phyloP scores from a whole-genome alignment of 1,140 invertebrate species.

The Aricia agestis region DNA sequence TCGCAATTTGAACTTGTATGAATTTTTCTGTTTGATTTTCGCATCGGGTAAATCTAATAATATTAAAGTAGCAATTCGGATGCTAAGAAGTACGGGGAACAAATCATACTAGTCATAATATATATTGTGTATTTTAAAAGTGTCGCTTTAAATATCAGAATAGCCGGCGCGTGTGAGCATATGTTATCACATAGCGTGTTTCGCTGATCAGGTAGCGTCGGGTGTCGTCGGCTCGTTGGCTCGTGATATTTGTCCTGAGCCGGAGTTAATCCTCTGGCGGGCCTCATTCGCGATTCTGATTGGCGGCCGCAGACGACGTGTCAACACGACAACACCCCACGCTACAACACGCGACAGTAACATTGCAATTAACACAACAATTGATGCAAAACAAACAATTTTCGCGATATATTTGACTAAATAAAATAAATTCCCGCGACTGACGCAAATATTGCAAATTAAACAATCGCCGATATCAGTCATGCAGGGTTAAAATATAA shows the following conservation, averaged over 20 bases:
- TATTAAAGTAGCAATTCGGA: no score
- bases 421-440: background rate
- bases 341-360: background rate
- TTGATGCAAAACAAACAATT: background rate
- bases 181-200: conserved; percentile 4
- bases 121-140: no score
- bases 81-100: no score
- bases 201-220: background rate
- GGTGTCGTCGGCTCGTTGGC: background rate
- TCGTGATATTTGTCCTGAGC: background rate
- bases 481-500: no score
- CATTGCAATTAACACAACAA: background rate
- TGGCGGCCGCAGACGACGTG: background rate
- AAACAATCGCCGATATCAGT: no score
- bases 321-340: background rate
- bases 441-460: no score
- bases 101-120: no score
- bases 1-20: no score
- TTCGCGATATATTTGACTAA: background rate
- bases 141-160: background rate
- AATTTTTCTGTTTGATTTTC: no score
- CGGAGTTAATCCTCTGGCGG: background rate
- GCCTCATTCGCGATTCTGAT: conserved; percentile 2
- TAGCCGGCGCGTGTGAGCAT: no score
- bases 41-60: no score